Evolutionary conservation across 2,888 invertebrate species (phyloP).

Genomic region (Hypena proboscidalis): DNA sequence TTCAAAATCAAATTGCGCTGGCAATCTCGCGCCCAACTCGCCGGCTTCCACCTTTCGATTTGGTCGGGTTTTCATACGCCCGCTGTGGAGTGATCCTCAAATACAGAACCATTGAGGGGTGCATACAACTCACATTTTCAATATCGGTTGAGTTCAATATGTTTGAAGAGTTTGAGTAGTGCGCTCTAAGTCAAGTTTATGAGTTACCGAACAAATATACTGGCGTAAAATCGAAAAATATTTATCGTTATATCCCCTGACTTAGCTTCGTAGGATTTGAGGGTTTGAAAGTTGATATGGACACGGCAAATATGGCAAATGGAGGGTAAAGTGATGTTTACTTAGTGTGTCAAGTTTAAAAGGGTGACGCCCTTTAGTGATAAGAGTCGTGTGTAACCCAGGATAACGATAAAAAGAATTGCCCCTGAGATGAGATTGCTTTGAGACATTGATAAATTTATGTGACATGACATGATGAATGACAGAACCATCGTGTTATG

Average conservation of each 20-base stretch:
- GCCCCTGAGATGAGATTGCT: too few relatives aligned
- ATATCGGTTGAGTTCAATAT: conserved; percentile 66
- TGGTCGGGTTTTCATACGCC: conserved; percentile 52
- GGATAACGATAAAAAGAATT: too few relatives aligned
- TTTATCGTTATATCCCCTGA: conserved; percentile 25
- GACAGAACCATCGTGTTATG: too few relatives aligned
- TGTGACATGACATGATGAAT: too few relatives aligned
- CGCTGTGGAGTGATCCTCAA: conserved; percentile 62
- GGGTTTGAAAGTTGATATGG: conserved; percentile 1
- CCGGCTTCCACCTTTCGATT: conserved; percentile 48
- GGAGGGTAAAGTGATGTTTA: too few relatives aligned
- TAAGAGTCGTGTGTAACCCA: too few relatives aligned
- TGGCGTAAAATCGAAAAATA: conserved; percentile 38
- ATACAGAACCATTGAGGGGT: conserved; percentile 59
- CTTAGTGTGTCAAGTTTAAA: too few relatives aligned
- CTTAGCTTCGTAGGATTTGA: conserved; percentile 16
- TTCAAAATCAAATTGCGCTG: conserved; percentile 30
- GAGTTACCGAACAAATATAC: conserved; percentile 58
- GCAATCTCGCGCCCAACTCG: conserved; percentile 20
- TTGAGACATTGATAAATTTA: too few relatives aligned
- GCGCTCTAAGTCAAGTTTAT: conserved; percentile 71
- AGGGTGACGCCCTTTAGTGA: too few relatives aligned
- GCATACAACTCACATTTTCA: conserved; percentile 67
- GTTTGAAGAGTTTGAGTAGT: conserved; percentile 57
- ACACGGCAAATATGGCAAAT: neutral